phyloP scores from a whole-genome alignment of 2,888 invertebrate species.

The Acronicta alni region DNA sequence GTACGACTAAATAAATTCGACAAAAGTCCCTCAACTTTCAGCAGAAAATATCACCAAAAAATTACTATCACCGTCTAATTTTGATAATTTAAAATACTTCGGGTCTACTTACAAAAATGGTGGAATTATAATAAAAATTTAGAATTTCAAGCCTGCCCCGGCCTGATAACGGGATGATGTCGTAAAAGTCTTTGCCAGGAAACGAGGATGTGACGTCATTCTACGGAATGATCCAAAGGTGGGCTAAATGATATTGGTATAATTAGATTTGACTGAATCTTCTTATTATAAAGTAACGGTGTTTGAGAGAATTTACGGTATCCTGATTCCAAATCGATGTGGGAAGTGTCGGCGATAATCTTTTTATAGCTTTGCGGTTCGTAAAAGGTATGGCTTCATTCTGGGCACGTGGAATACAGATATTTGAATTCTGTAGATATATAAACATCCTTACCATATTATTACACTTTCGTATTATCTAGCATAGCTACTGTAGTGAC shows the following conservation, averaged over 20 bases:
- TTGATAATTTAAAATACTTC: slow-evolving; percentile 23
- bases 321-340: slow-evolving; percentile 37
- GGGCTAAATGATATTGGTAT: slow-evolving; percentile 48
- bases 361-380: slow-evolving; percentile 13
- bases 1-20: neutral
- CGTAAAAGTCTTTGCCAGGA: slow-evolving; percentile 67
- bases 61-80: slow-evolving; percentile 24
- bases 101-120: slow-evolving; percentile 54
- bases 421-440: no score
- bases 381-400: slow-evolving; percentile 6
- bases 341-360: slow-evolving; percentile 14
- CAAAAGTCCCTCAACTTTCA: neutral
- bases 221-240: slow-evolving; percentile 49
- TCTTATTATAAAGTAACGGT: slow-evolving; percentile 21
- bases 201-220: slow-evolving; percentile 62
- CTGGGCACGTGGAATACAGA: neutral
- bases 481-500: no score
- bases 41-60: slow-evolving; percentile 15
- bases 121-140: slow-evolving; percentile 58
- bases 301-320: slow-evolving; percentile 29
- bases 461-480: no score
- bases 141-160: slow-evolving; percentile 61
- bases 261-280: slow-evolving; percentile 44
- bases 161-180: slow-evolving; percentile 70
- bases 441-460: no score